These are phyloP conservation scores for Dione vanillae DNA, from an alignment of 2,888 invertebrate species.

Conservation along the genomic window DNA sequence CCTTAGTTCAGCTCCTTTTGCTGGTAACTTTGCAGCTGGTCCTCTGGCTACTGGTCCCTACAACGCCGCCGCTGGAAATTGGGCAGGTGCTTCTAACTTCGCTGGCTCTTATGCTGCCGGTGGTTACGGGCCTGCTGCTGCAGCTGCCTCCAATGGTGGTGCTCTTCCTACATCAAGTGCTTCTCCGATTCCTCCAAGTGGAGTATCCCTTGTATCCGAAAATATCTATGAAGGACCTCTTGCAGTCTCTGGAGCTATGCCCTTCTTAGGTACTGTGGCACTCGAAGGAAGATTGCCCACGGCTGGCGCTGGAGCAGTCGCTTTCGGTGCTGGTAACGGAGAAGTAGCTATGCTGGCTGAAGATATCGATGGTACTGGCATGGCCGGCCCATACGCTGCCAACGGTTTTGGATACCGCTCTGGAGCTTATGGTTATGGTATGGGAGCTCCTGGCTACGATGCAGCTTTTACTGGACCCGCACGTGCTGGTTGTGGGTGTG, in stretches of 20 bases:
- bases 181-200: slow-evolving; percentile 50
- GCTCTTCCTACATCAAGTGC: slow-evolving; percentile 52
- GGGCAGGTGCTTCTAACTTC: neutral
- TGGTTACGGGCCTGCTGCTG: slow-evolving; percentile 28
- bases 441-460: neutral
- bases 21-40: neutral
- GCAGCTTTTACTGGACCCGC: neutral
- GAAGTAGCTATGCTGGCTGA: slow-evolving; percentile 25
- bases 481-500: neutral
- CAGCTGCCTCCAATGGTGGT: slow-evolving; percentile 45
- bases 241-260: slow-evolving; percentile 48
- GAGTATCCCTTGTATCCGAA: slow-evolving; percentile 53
- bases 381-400: neutral
- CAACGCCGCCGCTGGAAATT: neutral
- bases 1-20: neutral
- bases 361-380: neutral
- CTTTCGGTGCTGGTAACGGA: slow-evolving; percentile 46
- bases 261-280: slow-evolving; percentile 56
- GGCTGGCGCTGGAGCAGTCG: slow-evolving; percentile 54
- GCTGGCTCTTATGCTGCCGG: neutral
- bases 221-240: slow-evolving; percentile 44
- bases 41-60: neutral
- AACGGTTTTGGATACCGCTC: neutral
- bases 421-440: neutral
- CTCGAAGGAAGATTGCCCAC: slow-evolving; percentile 54